Base-by-base conservation (phyloP, 2,888 invertebrate genomes). In the Amblyjoppa fuscipennis region DNA sequence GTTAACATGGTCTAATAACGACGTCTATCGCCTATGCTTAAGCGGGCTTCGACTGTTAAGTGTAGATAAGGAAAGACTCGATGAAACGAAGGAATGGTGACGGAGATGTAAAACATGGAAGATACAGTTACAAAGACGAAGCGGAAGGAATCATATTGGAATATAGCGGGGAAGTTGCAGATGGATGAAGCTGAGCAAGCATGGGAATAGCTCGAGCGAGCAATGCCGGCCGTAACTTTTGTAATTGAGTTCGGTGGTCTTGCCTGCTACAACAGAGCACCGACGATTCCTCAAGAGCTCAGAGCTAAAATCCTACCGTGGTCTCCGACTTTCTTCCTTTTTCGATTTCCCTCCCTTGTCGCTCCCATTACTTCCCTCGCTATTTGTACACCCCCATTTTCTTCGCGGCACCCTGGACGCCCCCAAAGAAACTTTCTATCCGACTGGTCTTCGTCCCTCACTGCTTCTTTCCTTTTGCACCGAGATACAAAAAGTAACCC, bases 181-280 rank as follows among this genome's bases (percentile, higher is more conserved):
- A 76, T 69, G 77, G 74, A 61, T 64, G 74, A 76, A 70, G 66
- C 41, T 73, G 81, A 81, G 74, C 73, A 84, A 75, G 71, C 51
- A 69, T 73, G 49, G 68, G 74, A 81, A 83, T 87, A 49, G 69
- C 56, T 80, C 49, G 77, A 59, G 64, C 70, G 70, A 49, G 68
- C 59, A 81, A 77, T 82, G 79, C 85, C 82, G 79, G 89, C 89
- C 90, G 91, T 92, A 93, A 93, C 93, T 93, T 93, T 92, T 92
- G 92, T 93, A 93, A 93, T 93, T 93, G 92, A 93, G 93, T 93
- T 93, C 92, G 89, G 90, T 91, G 91, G 89, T 90, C 91, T 89
- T 89, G 88, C 90, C 88, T 89, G 90, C 86, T 88, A 64, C 84
- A 80, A 80, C 45, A 70, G 64, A 70, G 81, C 61, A 81, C 71